These are phyloP conservation scores for Xerus rutilus DNA, from an alignment of 2,797 vertebrate species.

Conservation along the genomic window DNA sequence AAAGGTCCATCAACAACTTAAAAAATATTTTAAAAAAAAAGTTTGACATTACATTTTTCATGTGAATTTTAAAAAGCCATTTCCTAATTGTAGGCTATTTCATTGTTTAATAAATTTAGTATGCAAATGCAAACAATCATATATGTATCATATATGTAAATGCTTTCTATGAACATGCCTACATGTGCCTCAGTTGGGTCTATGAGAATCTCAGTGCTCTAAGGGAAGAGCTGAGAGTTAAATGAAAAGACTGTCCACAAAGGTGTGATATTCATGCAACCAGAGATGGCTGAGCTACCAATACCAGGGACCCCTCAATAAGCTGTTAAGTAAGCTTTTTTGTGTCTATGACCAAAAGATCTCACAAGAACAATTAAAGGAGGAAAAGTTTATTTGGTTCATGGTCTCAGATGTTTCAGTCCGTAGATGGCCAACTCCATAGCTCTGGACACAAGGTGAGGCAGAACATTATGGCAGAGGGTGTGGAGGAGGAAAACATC, in stretches of 20 bases:
- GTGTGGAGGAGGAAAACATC: no score
- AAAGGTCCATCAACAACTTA: no score
- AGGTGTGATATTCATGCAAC: not conserved
- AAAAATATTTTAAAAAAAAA: no score
- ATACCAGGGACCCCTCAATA: not conserved
- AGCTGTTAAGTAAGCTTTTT: no score
- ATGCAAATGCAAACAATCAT: not conserved
- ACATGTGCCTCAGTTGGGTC: not conserved
- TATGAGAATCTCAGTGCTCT: not conserved
- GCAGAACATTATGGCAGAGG: no score
- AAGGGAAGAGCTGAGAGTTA: not conserved
- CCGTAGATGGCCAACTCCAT: no score
- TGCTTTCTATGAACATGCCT: not conserved
- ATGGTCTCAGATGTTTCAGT: no score
- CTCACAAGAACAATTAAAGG: no score
- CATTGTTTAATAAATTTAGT: not conserved
- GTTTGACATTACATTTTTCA: conserved; percentile 25
- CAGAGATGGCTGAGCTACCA: not conserved
- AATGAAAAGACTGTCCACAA: not conserved
- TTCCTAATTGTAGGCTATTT: not conserved
- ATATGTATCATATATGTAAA: not conserved
- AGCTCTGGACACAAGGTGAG: no score
- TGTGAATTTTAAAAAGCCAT: not conserved
- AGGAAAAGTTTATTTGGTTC: no score
- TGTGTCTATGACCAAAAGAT: no score